These are phyloP conservation scores for Kuschelorhynchus macadamiae DNA, from an alignment of 2,888 invertebrate species.

Conservation along the genomic window DNA sequence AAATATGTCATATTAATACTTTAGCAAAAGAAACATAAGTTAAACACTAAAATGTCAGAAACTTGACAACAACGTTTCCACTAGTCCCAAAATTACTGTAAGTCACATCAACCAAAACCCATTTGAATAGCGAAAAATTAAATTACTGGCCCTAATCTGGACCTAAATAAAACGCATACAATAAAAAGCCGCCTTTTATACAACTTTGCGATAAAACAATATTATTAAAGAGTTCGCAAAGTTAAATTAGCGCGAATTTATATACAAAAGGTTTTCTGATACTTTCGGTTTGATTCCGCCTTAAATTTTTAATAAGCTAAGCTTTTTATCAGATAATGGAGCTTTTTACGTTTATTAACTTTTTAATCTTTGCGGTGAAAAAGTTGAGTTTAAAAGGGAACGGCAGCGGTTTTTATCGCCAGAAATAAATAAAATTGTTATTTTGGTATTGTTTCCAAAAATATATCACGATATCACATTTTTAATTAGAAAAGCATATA, in stretches of 20 bases:
- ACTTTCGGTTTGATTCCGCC: constrained; percentile 45
- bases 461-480: too few species aligned
- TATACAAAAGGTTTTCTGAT: constrained; percentile 46
- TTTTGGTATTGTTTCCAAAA: too few species aligned
- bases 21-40: too few species aligned
- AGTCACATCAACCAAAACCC: constrained; percentile 30
- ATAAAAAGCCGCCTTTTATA: constrained; percentile 40
- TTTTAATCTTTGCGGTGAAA: constrained; percentile 31
- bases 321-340: constrained; percentile 47
- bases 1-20: too few species aligned
- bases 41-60: neutral
- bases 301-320: constrained; percentile 44
- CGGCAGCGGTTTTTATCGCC: neutral
- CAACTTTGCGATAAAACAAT: constrained; percentile 46
- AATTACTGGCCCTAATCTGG: constrained; percentile 38
- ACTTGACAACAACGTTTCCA: constrained; percentile 17
- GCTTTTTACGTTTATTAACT: constrained; percentile 45
- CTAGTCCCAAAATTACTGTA: constrained; percentile 19
- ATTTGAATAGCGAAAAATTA: constrained; percentile 39
- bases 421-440: constrained; percentile 1
- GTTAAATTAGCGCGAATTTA: constrained; percentile 48
- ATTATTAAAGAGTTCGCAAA: constrained; percentile 46
- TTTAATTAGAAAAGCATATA: too few species aligned
- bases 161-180: constrained; percentile 35
- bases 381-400: constrained; percentile 18